phyloP scores from a whole-genome alignment of 2,888 invertebrate species.

The Gordius sp. region DNA sequence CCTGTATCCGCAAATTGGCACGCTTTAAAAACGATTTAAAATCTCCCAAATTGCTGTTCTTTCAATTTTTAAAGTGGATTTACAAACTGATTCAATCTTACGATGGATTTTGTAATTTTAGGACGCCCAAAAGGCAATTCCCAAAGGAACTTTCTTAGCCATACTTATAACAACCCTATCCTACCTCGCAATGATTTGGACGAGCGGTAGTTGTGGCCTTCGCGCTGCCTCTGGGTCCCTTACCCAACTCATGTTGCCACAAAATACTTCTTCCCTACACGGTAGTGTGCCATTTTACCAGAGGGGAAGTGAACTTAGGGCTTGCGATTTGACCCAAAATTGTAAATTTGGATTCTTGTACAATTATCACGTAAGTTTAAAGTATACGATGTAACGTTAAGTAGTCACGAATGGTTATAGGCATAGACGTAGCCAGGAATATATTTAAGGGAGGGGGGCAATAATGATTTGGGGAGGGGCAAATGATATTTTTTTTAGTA shows the following conservation, averaged over 20 bases:
- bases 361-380: constrained; percentile 24
- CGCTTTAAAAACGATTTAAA: too few relatives aligned
- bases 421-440: too few relatives aligned
- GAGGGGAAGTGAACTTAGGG: background rate
- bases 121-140: constrained; percentile 68
- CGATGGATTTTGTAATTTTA: too few relatives aligned
- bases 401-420: too few relatives aligned
- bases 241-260: constrained; percentile 29
- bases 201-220: constrained; percentile 47
- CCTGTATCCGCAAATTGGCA: too few relatives aligned
- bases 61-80: too few relatives aligned
- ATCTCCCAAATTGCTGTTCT: too few relatives aligned
- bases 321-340: constrained; percentile 16
- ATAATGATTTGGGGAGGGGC: too few relatives aligned
- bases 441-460: too few relatives aligned
- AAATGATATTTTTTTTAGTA: too few relatives aligned
- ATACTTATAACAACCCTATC: constrained; percentile 56
- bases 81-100: too few relatives aligned
- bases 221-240: constrained; percentile 50
- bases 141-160: constrained; percentile 61
- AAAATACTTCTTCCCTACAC: constrained; percentile 14
- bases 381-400: too few relatives aligned
- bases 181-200: constrained; percentile 51
- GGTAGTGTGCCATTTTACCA: background rate
- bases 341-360: constrained; percentile 24